Base-by-base conservation (phyloP, 2,113 vertebrate genomes). In the Pachyramphus minor region DNA sequence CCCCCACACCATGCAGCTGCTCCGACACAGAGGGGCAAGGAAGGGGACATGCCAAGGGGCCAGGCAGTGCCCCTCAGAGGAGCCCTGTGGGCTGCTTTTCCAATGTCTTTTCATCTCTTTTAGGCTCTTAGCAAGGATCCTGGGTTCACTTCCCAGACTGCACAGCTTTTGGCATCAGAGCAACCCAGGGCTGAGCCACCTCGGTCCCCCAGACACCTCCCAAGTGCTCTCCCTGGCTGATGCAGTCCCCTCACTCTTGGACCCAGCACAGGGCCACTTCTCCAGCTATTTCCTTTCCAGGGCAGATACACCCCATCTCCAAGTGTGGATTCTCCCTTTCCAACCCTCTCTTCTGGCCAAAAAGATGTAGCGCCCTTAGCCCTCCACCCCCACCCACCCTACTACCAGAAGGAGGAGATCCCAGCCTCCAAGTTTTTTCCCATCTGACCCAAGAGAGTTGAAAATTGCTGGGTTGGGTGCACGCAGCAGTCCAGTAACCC, bases 11-110 rank as follows among this genome's bases (percentile, higher is more conserved):
- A 4, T 0, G 19, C 1, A 5, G 24, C 73, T 33, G n/a, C 49
- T 69, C 33, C 20, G 12, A 19, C 27, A 2, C 5, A 5, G 59
- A 41, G 67, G 23, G 23, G 41, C 0, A 0, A 21, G n/a, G 75
- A 52, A 30, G 24, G 49, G 37, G n/a, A 35, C 3, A 5, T 62
- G 39, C 35, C 24, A 2, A 8, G 5, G 2, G 52, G 23, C 5
- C 33, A 11, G 62, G 60, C 35, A 19, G 49, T 10, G 49, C 17
- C 62, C n/a, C 8, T 6, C 20, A 3, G 5, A 16, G 33, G 35
- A 63, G 9, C 42, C 21, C 41, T 39, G 11, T 3, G 14, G n/a
- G 4, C n/a, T 63, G 49, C 60, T 82, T 49, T 37, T 55, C 58
- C 23, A 27, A 1, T 13, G 41, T 18, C 5, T 67, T 90, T 47